A percentile compares a stretch with the other conserved stretches of the same genome.
phyloP scores from a whole-genome alignment of 1,140 invertebrate species.

The Pantala flavescens region DNA sequence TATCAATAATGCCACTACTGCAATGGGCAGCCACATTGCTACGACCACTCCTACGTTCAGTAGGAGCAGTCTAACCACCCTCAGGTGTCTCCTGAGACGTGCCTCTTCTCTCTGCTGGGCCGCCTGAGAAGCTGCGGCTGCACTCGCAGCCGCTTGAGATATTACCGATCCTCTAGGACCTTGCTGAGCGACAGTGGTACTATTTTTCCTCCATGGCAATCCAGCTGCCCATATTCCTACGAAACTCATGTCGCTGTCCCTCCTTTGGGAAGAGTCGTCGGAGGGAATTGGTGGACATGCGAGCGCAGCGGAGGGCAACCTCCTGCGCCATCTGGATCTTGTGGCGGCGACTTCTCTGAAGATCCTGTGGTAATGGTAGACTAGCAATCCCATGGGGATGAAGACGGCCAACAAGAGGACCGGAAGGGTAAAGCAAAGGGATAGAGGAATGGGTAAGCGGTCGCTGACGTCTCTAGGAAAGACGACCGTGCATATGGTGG shows the following conservation, averaged over 20 bases:
- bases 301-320: constrained; percentile 34
- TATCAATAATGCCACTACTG: constrained; percentile 43
- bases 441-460: constrained; percentile 33
- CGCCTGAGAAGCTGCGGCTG: constrained; percentile 33
- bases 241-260: constrained; percentile 40
- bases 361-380: constrained; percentile 46
- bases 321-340: constrained; percentile 37
- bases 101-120: constrained; percentile 42
- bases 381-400: constrained; percentile 43
- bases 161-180: neutral
- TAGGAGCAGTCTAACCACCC: constrained; percentile 43
- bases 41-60: constrained; percentile 46
- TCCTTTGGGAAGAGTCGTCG: constrained; percentile 27
- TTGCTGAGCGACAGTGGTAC: neutral
- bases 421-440: constrained; percentile 43
- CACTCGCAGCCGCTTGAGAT: neutral
- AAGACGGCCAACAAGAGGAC: constrained; percentile 41
- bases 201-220: constrained; percentile 31
- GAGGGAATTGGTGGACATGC: neutral
- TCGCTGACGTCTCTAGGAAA: constrained; percentile 37
- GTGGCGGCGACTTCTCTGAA: constrained; percentile 44
- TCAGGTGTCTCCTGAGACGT: constrained; percentile 43
- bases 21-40: constrained; percentile 50
- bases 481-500: constrained; percentile 42
- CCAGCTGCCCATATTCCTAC: constrained; percentile 34